Conservation (phyloP, 2,797 vertebrate species). For the Poecilia velifera region DNA sequence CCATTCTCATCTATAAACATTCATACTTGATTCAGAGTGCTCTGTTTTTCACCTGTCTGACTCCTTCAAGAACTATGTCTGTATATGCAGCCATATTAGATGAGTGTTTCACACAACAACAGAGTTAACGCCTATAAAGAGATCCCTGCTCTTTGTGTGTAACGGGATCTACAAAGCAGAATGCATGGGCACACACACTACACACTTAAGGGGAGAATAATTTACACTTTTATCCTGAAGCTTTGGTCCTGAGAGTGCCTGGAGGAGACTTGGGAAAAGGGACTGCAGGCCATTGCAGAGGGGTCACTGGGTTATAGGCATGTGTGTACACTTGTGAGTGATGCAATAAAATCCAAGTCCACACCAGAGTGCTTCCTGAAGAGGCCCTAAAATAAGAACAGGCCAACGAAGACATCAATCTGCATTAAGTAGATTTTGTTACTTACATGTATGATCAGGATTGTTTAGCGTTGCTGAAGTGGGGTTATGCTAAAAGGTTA, state of each 20-base stretch:
- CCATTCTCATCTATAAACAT: slow-evolving; percentile 51
- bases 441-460: neutral
- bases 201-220: slow-evolving; percentile 71
- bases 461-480: neutral
- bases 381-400: slow-evolving; percentile 77
- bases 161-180: slow-evolving; percentile 29
- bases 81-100: slow-evolving; percentile 16
- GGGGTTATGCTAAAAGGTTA: neutral
- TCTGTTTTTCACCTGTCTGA: slow-evolving; percentile 55
- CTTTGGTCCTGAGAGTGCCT: slow-evolving; percentile 58
- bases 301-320: slow-evolving; percentile 56
- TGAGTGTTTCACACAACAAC: slow-evolving; percentile 50
- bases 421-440: slow-evolving; percentile 9
- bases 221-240: slow-evolving; percentile 79
- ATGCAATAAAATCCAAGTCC: slow-evolving; percentile 65
- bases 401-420: slow-evolving; percentile 28
- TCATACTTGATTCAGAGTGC: slow-evolving; percentile 39
- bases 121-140: slow-evolving; percentile 39
- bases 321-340: slow-evolving; percentile 36
- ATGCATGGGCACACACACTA: slow-evolving; percentile 17
- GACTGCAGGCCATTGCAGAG: slow-evolving; percentile 52
- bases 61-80: slow-evolving; percentile 25
- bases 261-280: slow-evolving; percentile 51
- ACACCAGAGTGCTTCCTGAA: slow-evolving; percentile 67
- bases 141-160: slow-evolving; percentile 25